Evolutionary conservation across 2,797 vertebrate species (phyloP).

Genomic region (Squalus acanthias): DNA sequence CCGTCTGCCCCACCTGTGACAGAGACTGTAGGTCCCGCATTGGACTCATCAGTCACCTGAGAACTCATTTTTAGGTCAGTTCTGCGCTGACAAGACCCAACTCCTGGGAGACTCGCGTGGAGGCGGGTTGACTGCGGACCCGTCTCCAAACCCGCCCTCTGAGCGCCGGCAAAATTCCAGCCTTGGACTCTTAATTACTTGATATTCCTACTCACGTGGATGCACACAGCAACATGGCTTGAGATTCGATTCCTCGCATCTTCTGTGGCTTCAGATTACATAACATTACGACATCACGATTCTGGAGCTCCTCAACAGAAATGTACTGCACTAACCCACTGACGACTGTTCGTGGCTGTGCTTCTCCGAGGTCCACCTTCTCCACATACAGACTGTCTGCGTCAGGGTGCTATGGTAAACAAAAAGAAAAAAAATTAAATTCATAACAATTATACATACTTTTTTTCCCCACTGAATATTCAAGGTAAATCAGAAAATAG

Average conservation of each 20-base stretch:
- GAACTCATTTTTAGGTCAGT: too few relatives aligned
- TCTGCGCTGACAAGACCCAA: too few relatives aligned
- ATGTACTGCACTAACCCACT: slow-evolving; percentile 87
- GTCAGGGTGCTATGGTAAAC: slow-evolving; percentile 74
- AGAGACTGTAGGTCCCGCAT: too few relatives aligned
- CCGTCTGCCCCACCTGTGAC: too few relatives aligned
- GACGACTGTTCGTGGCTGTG: slow-evolving; percentile 80
- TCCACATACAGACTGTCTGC: slow-evolving; percentile 88
- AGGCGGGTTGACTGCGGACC: too few relatives aligned
- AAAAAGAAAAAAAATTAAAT: not conserved
- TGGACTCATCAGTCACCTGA: too few relatives aligned
- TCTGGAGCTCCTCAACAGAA: slow-evolving; percentile 76
- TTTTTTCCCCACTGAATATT: not conserved
- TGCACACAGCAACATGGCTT: slow-evolving; percentile 92
- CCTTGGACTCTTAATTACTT: not conserved
- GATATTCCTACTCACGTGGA: slow-evolving; percentile 65
- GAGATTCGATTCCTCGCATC: slow-evolving; percentile 92
- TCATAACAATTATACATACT: not conserved
- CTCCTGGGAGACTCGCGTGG: too few relatives aligned
- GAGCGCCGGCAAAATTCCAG: too few relatives aligned
- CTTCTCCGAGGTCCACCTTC: slow-evolving; percentile 86
- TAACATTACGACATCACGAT: slow-evolving; percentile 79
- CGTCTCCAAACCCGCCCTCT: too few relatives aligned
- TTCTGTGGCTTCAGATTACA: slow-evolving; percentile 96
- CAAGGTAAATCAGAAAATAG: not conserved